These are phyloP conservation scores for Nothobranchius furzeri DNA, from an alignment of 2,113 vertebrate genomes.

Conservation along the genomic window DNA sequence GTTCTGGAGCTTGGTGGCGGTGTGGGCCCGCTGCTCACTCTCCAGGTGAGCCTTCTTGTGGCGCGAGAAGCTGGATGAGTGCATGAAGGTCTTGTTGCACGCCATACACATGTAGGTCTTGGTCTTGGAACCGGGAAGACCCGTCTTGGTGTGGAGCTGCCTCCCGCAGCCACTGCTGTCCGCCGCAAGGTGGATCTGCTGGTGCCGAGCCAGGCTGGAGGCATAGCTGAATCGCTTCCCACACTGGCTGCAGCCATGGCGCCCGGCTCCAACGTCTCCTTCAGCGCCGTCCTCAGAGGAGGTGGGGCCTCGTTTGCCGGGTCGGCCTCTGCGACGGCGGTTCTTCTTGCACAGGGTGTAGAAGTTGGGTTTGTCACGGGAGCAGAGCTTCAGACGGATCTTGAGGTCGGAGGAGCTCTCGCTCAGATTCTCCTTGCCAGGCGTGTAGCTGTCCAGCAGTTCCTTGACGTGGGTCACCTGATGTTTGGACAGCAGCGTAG, in stretches of 20 bases:
- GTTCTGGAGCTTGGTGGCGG: constrained; percentile 44
- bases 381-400: constrained; percentile 81
- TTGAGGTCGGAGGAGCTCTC: constrained; percentile 79
- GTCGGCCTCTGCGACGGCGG: constrained; percentile 58
- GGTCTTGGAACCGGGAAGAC: constrained; percentile 34
- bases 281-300: background rate
- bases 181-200: constrained; percentile 62
- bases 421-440: constrained; percentile 74
- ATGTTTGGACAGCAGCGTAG: constrained; percentile 76
- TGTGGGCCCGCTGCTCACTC: constrained; percentile 40
- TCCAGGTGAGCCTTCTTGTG: constrained; percentile 80
- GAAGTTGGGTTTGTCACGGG: constrained; percentile 80
- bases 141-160: constrained; percentile 58
- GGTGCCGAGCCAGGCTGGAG: constrained; percentile 75
- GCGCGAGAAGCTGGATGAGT: constrained; percentile 79
- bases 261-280: constrained; percentile 32
- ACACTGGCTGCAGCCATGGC: constrained; percentile 70
- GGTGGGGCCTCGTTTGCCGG: constrained; percentile 15
- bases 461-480: constrained; percentile 81
- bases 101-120: constrained; percentile 75
- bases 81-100: constrained; percentile 81
- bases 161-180: constrained; percentile 2
- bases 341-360: constrained; percentile 82
- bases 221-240: constrained; percentile 76
- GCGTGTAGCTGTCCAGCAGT: constrained; percentile 77